phyloP scores from a whole-genome alignment of 2,113 vertebrate species.

The Erythrocebus patas region DNA sequence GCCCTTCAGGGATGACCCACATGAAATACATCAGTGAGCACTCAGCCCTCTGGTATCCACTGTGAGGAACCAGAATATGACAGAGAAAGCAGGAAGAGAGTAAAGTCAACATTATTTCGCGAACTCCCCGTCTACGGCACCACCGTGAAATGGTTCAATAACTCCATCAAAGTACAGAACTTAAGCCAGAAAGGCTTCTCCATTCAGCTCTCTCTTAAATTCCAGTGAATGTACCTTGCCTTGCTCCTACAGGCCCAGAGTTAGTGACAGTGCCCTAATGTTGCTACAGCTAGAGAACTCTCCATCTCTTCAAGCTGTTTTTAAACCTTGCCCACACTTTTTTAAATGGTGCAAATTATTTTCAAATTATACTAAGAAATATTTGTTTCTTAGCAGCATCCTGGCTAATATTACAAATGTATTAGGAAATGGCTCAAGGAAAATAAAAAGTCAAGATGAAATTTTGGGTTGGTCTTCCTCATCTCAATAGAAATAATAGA shows the following conservation, averaged over 20 bases:
- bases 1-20: background rate
- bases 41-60: too few species aligned
- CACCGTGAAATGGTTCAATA: too few species aligned
- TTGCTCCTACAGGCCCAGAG: rapidly evolving
- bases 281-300: background rate
- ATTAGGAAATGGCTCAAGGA: background rate
- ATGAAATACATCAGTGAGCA: too few species aligned
- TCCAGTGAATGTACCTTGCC: rapidly evolving
- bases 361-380: background rate
- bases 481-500: background rate
- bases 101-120: background rate
- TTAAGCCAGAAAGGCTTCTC: background rate
- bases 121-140: background rate
- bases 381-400: background rate
- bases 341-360: background rate
- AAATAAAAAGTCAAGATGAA: background rate
- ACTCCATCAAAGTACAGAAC: background rate
- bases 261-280: background rate
- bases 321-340: background rate
- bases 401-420: too few species aligned
- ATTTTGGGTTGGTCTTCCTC: background rate
- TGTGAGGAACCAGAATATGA: background rate
- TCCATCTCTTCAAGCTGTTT: background rate
- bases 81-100: background rate
- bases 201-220: too few species aligned